Evolutionary conservation across 2,113 vertebrate genomes (phyloP).

Genomic region (Lathamus discolor): DNA sequence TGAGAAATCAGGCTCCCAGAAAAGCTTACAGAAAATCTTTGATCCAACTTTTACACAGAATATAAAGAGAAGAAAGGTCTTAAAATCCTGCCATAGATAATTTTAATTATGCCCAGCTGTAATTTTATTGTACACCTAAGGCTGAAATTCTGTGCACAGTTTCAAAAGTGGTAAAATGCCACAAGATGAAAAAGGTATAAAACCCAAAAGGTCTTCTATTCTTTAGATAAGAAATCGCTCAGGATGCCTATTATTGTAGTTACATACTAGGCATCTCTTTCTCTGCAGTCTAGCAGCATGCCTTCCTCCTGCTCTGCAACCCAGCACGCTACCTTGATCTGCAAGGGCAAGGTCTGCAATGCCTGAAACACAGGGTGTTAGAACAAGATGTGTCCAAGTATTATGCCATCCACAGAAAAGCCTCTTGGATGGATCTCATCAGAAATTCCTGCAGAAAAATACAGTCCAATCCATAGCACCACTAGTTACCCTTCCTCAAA

Average conservation of each 20-base stretch:
- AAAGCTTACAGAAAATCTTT: not conserved
- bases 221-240: not conserved
- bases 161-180: not conserved
- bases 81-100: not conserved
- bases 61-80: not conserved
- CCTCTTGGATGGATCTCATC: not conserved
- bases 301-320: not conserved
- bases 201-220: not conserved
- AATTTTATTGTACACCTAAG: not conserved
- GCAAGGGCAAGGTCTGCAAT: not conserved
- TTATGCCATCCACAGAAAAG: not conserved
- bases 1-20: not conserved
- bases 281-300: not conserved
- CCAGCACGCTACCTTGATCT: not conserved
- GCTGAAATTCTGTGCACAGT: not conserved
- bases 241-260: not conserved
- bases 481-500: fast-evolving
- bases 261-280: not conserved
- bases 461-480: not conserved
- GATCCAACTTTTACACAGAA: not conserved
- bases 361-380: not conserved
- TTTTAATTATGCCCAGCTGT: not conserved
- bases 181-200: not conserved
- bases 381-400: not conserved
- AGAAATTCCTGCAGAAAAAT: not conserved